A percentile compares a stretch with the other conserved stretches of the same genome.
These are phyloP conservation scores for Dendrolimus pini DNA, from an alignment of 2,888 invertebrate genomes.

Conservation along the genomic window DNA sequence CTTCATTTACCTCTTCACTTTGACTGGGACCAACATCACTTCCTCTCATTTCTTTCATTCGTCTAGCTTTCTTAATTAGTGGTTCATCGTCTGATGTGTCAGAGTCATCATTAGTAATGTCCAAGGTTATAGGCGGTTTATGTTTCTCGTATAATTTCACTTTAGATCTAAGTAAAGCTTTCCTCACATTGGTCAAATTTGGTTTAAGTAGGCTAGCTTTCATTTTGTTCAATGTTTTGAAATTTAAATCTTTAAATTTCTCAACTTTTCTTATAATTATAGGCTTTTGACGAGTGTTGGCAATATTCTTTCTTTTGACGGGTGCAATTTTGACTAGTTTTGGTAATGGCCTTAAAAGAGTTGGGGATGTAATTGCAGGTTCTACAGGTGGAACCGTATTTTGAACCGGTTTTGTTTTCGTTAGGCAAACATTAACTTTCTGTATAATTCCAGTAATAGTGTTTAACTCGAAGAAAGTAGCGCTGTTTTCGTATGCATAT, in stretches of 20 bases:
- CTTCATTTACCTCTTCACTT: not conserved
- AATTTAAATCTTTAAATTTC: not conserved
- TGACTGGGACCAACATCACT: not conserved
- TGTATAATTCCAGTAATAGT: slow-evolving; percentile 35
- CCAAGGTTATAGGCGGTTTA: not conserved
- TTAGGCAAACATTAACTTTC: slow-evolving; percentile 41
- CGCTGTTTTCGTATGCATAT: slow-evolving; percentile 39
- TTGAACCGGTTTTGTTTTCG: no score
- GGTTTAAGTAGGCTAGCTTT: slow-evolving; percentile 10
- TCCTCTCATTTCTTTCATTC: slow-evolving; percentile 15
- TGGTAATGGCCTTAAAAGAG: no score
- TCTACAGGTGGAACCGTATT: no score
- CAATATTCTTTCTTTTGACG: no score
- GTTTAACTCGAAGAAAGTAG: slow-evolving; percentile 51
- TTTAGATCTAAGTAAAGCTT: no score
- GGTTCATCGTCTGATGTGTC: slow-evolving; percentile 60
- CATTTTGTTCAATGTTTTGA: slow-evolving; percentile 10
- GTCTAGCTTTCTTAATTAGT: slow-evolving; percentile 39
- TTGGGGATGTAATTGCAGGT: no score
- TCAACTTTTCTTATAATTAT: not conserved
- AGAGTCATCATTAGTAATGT: slow-evolving; percentile 11
- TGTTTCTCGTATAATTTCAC: not conserved
- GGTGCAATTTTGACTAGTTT: no score
- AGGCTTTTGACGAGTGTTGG: no score
- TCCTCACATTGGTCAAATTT: no score